Evolutionary conservation across 2,113 vertebrate species (phyloP).

Genomic region (Micronycteris hirsuta): DNA sequence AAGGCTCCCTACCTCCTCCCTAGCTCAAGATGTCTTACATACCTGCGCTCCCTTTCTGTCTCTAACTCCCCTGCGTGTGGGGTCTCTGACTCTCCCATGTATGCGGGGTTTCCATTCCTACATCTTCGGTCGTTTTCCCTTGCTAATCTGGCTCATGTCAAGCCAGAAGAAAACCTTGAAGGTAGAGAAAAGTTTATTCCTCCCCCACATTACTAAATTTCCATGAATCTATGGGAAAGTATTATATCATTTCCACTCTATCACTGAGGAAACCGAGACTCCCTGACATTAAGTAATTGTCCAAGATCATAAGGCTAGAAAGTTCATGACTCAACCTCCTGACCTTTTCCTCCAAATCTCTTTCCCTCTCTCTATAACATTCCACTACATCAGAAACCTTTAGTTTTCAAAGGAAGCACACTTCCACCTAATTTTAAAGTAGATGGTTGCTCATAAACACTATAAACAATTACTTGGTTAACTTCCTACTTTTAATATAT

Average conservation of each 20-base stretch:
- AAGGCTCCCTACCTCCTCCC: background rate
- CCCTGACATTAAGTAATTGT: background rate
- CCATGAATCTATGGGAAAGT: background rate
- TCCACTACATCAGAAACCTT: background rate
- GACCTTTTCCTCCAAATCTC: background rate
- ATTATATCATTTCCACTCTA: background rate
- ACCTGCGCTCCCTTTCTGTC: background rate
- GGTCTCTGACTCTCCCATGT: background rate
- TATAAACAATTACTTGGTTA: background rate
- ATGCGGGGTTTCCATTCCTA: background rate
- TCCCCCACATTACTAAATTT: background rate
- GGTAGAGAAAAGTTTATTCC: background rate
- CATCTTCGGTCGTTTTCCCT: background rate
- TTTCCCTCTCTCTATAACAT: background rate
- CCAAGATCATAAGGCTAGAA: background rate
- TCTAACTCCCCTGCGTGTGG: background rate
- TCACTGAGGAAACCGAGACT: background rate
- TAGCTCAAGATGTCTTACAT: background rate
- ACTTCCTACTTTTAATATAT: background rate
- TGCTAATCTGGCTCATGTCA: background rate
- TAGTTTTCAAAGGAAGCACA: background rate
- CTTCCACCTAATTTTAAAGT: background rate
- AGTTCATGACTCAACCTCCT: background rate
- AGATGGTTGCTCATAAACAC: background rate
- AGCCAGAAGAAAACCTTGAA: background rate